Percentiles rank a stretch among this genome's conserved stretches.
Evolutionary conservation across 1,140 invertebrate species (phyloP).

Genomic region (Cherax destructor): DNA sequence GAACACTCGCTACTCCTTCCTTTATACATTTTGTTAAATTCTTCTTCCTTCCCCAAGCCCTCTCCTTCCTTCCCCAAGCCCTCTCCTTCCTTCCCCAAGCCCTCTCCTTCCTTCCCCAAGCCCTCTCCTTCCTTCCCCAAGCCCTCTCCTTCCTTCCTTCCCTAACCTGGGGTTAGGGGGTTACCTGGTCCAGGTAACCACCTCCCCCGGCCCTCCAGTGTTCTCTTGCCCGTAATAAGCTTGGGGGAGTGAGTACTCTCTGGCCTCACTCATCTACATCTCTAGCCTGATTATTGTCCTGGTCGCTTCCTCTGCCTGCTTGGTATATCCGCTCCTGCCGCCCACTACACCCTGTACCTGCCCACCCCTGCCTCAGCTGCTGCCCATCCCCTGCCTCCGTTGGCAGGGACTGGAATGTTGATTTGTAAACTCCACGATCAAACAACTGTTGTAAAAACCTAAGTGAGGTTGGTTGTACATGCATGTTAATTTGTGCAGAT

Average conservation of each 20-base stretch:
- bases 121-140: not conserved
- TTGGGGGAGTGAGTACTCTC: not conserved
- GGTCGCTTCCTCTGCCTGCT: too few species aligned
- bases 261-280: not conserved
- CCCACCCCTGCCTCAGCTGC: too few species aligned
- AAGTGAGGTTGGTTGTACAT: too few species aligned
- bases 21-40: too few species aligned
- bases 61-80: not conserved
- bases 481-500: too few species aligned
- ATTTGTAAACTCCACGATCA: too few species aligned
- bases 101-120: not conserved
- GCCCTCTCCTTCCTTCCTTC: not conserved
- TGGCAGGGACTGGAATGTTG: too few species aligned
- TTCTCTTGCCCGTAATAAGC: not conserved
- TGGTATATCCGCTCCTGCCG: too few species aligned
- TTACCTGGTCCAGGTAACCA: not conserved
- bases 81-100: not conserved
- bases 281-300: too few species aligned
- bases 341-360: not conserved
- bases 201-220: not conserved
- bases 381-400: too few species aligned
- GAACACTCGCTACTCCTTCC: not conserved
- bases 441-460: too few species aligned
- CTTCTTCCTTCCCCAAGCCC: not conserved
- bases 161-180: not conserved